A percentile compares a stretch with the other conserved stretches of the same genome.
phyloP scores from a whole-genome alignment of 2,888 invertebrate species.

The Caenorhabditis sp. region DNA sequence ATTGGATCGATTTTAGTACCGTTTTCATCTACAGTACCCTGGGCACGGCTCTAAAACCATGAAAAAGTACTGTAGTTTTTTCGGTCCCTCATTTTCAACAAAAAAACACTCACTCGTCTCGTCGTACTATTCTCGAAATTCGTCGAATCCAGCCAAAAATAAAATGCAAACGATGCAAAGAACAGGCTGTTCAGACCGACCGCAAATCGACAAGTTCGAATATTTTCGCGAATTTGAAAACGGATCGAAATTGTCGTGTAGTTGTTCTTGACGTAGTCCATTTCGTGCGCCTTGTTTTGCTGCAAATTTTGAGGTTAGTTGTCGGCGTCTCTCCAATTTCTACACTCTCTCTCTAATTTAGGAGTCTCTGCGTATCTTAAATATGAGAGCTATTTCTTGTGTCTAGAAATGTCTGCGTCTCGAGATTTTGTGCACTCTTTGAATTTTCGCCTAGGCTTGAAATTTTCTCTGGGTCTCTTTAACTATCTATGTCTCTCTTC shows the following conservation, averaged over 20 bases:
- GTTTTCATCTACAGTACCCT: neutral
- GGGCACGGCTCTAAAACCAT: neutral
- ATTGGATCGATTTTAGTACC: no score
- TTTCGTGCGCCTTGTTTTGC: conserved; percentile 27
- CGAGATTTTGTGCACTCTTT: neutral
- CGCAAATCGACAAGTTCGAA: conserved; percentile 34
- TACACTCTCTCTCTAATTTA: neutral
- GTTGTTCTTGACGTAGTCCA: conserved; percentile 26
- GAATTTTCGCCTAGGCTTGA: neutral
- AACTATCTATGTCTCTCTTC: no score
- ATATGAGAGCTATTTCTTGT: neutral
- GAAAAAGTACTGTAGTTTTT: no score
- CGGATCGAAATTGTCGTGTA: conserved; percentile 35
- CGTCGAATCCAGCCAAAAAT: no score
- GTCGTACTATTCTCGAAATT: no score
- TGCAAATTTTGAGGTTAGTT: conserved; percentile 11
- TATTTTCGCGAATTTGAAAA: conserved; percentile 46
- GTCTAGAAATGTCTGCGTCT: neutral
- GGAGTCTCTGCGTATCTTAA: neutral
- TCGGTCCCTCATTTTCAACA: no score
- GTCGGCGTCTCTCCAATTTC: neutral
- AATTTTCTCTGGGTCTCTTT: no score
- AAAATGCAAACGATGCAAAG: no score
- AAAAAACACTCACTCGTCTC: neutral
- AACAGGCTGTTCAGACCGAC: conserved; percentile 21